Percentiles rank a stretch among this genome's conserved stretches.
These are phyloP conservation scores for Aphis gossypii DNA, from an alignment of 1,140 invertebrate genomes.

Conservation along the genomic window DNA sequence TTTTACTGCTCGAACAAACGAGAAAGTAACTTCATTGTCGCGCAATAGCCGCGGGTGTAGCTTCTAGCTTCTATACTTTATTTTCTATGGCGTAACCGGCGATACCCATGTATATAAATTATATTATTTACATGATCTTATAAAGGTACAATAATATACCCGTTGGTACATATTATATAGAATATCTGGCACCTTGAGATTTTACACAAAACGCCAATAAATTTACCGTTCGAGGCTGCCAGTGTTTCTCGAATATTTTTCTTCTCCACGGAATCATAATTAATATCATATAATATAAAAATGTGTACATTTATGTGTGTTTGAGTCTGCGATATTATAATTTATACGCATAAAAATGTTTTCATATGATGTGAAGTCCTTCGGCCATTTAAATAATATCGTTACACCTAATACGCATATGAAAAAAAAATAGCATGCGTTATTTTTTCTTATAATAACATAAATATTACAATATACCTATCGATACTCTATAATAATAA, in stretches of 20 bases:
- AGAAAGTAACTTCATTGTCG: background rate
- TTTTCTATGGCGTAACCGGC: background rate
- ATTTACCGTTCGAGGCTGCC: slow-evolving; percentile 28
- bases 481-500: background rate
- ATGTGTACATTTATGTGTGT: background rate
- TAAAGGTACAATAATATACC: background rate
- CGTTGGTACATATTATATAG: background rate
- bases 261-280: background rate
- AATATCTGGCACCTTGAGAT: background rate
- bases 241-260: background rate
- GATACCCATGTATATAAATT: background rate
- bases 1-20: background rate
- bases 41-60: background rate
- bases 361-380: background rate
- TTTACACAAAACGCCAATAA: background rate
- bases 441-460: background rate
- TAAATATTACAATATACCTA: slow-evolving; percentile 9
- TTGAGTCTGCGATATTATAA: background rate
- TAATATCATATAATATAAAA: slow-evolving; percentile 5
- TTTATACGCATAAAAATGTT: background rate
- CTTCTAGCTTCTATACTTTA: background rate
- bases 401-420: background rate
- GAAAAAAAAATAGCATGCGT: background rate
- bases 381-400: slow-evolving; percentile 26
- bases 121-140: slow-evolving; percentile 7